These are phyloP conservation scores for Oryzias dopingdopingensis DNA, from an alignment of 2,797 vertebrate species.

Conservation along the genomic window DNA sequence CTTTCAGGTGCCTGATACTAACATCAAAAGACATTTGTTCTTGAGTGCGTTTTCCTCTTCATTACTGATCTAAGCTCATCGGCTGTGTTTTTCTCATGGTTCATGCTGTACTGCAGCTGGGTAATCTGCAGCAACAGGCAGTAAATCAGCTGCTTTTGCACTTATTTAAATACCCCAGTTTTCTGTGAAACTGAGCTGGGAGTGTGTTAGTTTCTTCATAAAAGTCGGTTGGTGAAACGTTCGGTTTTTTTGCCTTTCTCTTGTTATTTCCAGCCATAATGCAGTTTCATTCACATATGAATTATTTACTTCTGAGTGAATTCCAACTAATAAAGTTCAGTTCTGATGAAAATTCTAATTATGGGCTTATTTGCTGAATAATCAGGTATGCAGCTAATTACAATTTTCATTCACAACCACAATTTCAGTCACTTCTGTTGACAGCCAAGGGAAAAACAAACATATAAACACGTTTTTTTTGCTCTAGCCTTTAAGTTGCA, in stretches of 20 bases:
- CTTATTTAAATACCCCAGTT: conserved; percentile 11
- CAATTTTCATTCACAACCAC: conserved; percentile 27
- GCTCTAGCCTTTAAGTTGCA: too few species aligned
- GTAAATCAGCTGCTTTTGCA: conserved; percentile 4
- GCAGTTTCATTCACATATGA: conserved; percentile 38
- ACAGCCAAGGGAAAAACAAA: neutral
- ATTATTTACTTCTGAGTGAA: too few species aligned
- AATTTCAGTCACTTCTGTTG: neutral
- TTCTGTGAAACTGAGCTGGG: conserved; percentile 17
- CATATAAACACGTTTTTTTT: neutral
- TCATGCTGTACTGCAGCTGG: conserved; percentile 2
- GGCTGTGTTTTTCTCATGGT: conserved; percentile 5
- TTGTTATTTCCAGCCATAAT: conserved; percentile 32
- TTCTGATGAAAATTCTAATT: too few species aligned
- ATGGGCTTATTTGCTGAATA: conserved; percentile 13
- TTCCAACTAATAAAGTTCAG: too few species aligned
- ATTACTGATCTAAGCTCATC: neutral
- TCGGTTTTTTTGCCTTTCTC: conserved; percentile 9
- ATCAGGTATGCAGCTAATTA: conserved; percentile 30
- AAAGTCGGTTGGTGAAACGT: neutral
- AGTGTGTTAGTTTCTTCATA: neutral
- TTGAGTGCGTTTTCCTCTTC: neutral
- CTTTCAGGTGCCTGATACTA: conserved; percentile 11
- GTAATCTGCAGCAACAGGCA: conserved; percentile 30
- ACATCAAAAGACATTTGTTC: conserved; percentile 8